A percentile compares a stretch with the other conserved stretches of the same genome.
These are phyloP conservation scores for Acrobeloides nanus DNA, from an alignment of 2,888 invertebrate genomes.

Conservation along the genomic window DNA sequence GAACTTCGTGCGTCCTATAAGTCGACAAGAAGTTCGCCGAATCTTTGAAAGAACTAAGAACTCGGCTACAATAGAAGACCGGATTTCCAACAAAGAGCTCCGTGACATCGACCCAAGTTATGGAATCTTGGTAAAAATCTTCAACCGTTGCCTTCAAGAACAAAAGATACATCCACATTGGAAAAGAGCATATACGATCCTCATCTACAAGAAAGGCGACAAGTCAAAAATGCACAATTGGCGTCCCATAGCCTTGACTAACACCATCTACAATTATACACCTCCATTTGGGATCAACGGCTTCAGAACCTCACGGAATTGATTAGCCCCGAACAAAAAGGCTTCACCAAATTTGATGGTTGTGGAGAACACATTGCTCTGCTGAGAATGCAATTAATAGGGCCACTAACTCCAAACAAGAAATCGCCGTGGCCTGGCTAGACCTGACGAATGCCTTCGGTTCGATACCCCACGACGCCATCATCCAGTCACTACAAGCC, in stretches of 20 bases:
- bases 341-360: conserved; percentile 49
- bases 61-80: conserved; percentile 37
- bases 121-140: conserved; percentile 3
- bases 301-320: conserved; percentile 7
- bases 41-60: not conserved
- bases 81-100: conserved; percentile 26
- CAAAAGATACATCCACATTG: conserved; percentile 22
- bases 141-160: not conserved
- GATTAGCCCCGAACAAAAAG: conserved; percentile 49
- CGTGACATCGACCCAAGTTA: conserved; percentile 23
- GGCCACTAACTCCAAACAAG: conserved; percentile 2
- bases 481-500: conserved; percentile 6
- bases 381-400: conserved; percentile 19
- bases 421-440: conserved; percentile 51
- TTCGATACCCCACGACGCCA: conserved; percentile 47
- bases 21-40: not conserved
- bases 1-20: too few relatives aligned
- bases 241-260: conserved; percentile 31
- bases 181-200: conserved; percentile 26
- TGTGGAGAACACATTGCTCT: conserved; percentile 23
- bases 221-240: conserved; percentile 38
- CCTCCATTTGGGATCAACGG: conserved; percentile 27
- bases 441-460: conserved; percentile 55
- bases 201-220: conserved; percentile 36
- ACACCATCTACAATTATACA: conserved; percentile 26